Evolutionary conservation across 2,888 invertebrate genomes (phyloP), one percentile per base, ranked within the genome.

Genomic region (Acleris holmiana): DNA sequence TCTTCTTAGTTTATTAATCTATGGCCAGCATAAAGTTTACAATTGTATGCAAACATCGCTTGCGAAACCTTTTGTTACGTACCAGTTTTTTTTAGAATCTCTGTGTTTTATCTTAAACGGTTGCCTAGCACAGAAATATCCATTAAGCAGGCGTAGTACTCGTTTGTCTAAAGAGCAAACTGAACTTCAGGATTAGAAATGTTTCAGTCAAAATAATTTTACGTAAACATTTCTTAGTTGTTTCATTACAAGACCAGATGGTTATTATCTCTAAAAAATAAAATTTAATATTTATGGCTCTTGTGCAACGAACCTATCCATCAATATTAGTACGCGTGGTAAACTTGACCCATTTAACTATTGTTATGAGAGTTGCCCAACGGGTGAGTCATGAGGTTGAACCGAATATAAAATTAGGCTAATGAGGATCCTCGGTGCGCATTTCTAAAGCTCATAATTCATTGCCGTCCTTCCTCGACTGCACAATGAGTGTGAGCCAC

Each of bases 331-430:
- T 62, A 48, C 60, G 23, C 41, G 65, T 62, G 67, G 71, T 83
- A 83, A 83, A 86, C 89, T 89, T 90, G 91, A 84, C 90, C 90
- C 72, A 83, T 71, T 79, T 88, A 68, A 68, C 78, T 74, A 85
- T 83, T 84, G 84, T 84, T 84, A 82, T 85, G 83, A 75, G 78
- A 73, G 78, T 88, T 89, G 80, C 86, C 77, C 84, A 85, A 87
- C 80, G 80, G 78, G 76, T 78, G 82, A 80, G 68, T 78, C 76
- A 72, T 76, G 72, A 77, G 74, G 75, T 77, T 75, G 70, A 71
- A 68, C 68, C 58, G 67, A 69, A 67, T 71, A 71, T 78, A 73
- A 77, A 82, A 81, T 78, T 73, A 72, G 80, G 73, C 76, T 83
- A 79, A 81, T 77, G 76, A 79, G 70, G 62, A 70, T 68, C 72